Base-by-base conservation (phyloP, 1,140 invertebrate genomes). In the Heliconius melpomene region DNA sequence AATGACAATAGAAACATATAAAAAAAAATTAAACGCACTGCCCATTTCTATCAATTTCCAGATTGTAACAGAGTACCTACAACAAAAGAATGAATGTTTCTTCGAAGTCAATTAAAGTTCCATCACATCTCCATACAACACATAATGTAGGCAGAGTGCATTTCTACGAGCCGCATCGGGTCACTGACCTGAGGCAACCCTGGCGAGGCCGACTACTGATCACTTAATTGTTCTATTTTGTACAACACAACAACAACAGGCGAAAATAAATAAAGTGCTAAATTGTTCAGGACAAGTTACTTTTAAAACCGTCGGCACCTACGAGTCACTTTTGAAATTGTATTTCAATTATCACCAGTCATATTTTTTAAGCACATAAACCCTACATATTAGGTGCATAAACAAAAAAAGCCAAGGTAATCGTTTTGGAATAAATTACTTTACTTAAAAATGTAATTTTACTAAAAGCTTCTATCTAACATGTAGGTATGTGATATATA, bases 171-270 rank as follows among this genome's bases (percentile, higher is more conserved):
- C 72, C 7, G 18, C 72, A 29, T 18, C 70, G 77, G 77, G 77
- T 79, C 29, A 74, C 72, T 78, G 80, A 78, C 80, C 80, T 77
- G 72, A 73, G 54, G 60, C 75, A 81, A 66, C 60, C 60, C 26
- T 29, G 60, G 72, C 80, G 52, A 54, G 32, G 54, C 72, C 66
- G 75, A 66, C 75, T 40, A 66, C 74, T 74, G 72, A 81, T 81
- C 79, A 78, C 76, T 81, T 81, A 81, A 81, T 81, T 81, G 76
- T 78, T 81, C 79, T 81, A 81, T 81, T 81, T 81, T 78, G 72
- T 76, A 73, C 79, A 71, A 18, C 8, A 66, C 60, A 29, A 66
- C 60, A 36, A 36, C 6, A 36, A 26, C 60, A 26, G 26, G 60
- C 3, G 26, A 66, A 66, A 23, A 29, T 3, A 66, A 9, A 9